These are phyloP conservation scores for Hedychridium roseum DNA, from an alignment of 2,888 invertebrate genomes.

Conservation along the genomic window DNA sequence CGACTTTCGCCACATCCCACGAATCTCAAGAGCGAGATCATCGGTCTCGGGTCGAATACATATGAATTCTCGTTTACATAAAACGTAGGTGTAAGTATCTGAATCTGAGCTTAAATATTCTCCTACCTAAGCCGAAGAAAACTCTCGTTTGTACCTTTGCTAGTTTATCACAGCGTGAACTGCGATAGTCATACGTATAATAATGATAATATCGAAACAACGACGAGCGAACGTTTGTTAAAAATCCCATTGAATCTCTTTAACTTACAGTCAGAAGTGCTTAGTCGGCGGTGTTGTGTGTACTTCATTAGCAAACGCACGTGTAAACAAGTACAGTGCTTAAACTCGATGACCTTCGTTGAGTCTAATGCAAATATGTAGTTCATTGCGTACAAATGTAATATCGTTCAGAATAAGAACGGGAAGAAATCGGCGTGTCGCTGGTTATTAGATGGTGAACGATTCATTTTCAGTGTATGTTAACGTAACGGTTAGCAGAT, in stretches of 20 bases:
- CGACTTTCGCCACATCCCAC: too few relatives aligned
- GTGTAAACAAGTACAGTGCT: not conserved
- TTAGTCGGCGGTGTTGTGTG: not conserved
- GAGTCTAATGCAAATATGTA: too few relatives aligned
- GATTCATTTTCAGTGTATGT: slow-evolving; percentile 49
- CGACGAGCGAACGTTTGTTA: slow-evolving; percentile 2
- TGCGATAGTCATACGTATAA: slow-evolving; percentile 34
- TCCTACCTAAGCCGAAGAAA: slow-evolving; percentile 44
- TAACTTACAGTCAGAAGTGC: not conserved
- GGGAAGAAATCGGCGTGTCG: slow-evolving; percentile 18
- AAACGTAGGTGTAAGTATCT: slow-evolving; percentile 28
- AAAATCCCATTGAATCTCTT: not conserved
- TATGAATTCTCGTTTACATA: slow-evolving; percentile 31
- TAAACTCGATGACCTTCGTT: too few relatives aligned
- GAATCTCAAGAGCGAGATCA: too few relatives aligned
- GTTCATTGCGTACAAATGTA: too few relatives aligned
- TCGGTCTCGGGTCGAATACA: too few relatives aligned
- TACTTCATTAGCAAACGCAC: not conserved
- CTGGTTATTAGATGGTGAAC: slow-evolving; percentile 29
- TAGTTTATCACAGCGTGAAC: slow-evolving; percentile 40
- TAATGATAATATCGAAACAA: slow-evolving; percentile 16
- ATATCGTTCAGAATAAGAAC: slow-evolving; percentile 23
- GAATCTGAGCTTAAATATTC: slow-evolving; percentile 54
- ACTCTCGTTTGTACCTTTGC: slow-evolving; percentile 56
- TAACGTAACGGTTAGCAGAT: slow-evolving; percentile 51